Percentiles rank a stretch among this genome's conserved stretches.
Conservation (phyloP, 2,797 vertebrate genomes). For the Malacoraja senta region DNA sequence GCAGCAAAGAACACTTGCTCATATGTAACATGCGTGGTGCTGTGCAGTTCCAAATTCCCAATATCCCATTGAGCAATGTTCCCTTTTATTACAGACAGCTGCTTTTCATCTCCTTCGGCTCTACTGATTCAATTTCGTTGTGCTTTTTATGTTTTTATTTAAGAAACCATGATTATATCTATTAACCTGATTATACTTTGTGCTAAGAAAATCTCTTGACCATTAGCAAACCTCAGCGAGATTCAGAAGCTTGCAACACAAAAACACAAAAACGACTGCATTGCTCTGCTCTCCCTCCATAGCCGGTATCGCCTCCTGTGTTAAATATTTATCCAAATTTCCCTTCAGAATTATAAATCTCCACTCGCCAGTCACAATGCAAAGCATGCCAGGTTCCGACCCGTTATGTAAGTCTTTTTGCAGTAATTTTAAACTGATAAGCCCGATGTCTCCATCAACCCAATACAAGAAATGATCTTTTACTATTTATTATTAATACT, state of each 20-base stretch:
- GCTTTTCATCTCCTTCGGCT: background rate
- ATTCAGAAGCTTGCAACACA: background rate
- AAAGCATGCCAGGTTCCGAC: background rate
- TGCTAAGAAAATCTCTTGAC: background rate
- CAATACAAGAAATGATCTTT: background rate
- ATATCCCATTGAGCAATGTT: background rate
- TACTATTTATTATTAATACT: background rate
- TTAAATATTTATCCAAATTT: slow-evolving; percentile 16
- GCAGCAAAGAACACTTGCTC: background rate
- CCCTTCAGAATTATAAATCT: background rate
- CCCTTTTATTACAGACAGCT: background rate
- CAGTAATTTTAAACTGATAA: slow-evolving; percentile 5
- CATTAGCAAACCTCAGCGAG: background rate
- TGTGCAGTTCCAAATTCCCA: background rate
- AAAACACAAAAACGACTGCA: background rate
- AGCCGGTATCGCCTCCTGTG: background rate
- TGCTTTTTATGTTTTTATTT: background rate
- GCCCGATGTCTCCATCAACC: background rate
- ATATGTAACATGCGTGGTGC: background rate
- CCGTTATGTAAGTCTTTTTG: background rate
- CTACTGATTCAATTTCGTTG: background rate
- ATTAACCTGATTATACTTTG: background rate
- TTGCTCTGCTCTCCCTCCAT: background rate
- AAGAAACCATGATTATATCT: background rate
- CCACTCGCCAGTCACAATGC: background rate